Evolutionary conservation across 1,140 invertebrate species (phyloP), one percentile per base, ranked within the genome.

Genomic region (Sinella curviseta): DNA sequence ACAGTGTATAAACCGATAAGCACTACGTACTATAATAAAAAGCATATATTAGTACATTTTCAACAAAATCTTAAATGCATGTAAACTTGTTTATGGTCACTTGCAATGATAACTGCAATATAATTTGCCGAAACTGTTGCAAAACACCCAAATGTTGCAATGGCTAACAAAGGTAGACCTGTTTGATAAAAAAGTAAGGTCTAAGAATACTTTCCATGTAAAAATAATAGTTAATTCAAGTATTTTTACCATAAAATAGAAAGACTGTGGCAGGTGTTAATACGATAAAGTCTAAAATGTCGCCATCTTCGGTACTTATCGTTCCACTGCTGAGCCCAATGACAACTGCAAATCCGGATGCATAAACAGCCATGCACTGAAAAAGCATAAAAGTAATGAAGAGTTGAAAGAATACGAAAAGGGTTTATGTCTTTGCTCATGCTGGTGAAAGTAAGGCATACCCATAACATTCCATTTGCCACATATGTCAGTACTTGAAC

Each of bases 261-360:
- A 81, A 78, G 26, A 81, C 48, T 28, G 80, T 81, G 8, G 80
- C 80, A 14, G 80, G 80, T 54, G 80, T 81, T 35, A 76, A 54
- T 0, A 81, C 33, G 0, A 30, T 28, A 0, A 78, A 55, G 33
- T 81, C 80, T 26, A 60, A 26, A 17, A 60, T 17, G 3, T 74
- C 4, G 12, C 55, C 28, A 28, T 76, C 77, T 57, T 74, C 20
- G 14, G 76, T 77, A 17, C 60, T 33, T 54, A 81, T 81, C 0
- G 80, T 81, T n/a, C 78, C 67, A 16, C 24, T 81, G 24, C 73
- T 55, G 26, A 81, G 60, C 20, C 80, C 80, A 4, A 78, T 48
- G 17, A 78, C n/a, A n/a, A n/a, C n/a, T n/a, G n/a, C n/a, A n/a
- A n/a, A n/a, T n/a, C n/a, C n/a, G n/a, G n/a, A n/a, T n/a, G n/a